A percentile compares a stretch with the other conserved stretches of the same genome.
phyloP scores from a whole-genome alignment of 1,140 invertebrate genomes.

The Achroia grisella region DNA sequence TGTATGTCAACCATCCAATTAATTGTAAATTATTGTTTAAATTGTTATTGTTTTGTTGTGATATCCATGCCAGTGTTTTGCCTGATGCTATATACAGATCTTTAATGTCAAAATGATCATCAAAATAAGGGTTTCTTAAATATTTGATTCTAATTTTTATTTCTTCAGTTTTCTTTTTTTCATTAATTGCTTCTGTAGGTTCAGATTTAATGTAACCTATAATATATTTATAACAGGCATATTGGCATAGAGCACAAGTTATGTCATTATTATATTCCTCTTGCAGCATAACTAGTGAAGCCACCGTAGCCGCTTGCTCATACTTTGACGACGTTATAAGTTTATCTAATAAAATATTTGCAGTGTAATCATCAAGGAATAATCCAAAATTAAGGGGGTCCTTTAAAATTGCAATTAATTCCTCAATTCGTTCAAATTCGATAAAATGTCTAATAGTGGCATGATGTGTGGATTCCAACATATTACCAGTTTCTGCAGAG shows the following conservation, averaged over 20 bases:
- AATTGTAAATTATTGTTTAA: conserved; percentile 79
- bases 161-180: conserved; percentile 75
- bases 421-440: conserved; percentile 73
- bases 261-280: conserved; percentile 88
- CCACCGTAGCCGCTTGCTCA: conserved; percentile 83
- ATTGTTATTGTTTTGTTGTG: conserved; percentile 68
- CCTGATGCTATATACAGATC: conserved; percentile 81
- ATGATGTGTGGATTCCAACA: conserved; percentile 86
- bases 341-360: conserved; percentile 88
- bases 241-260: conserved; percentile 79
- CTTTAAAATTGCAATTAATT: conserved; percentile 82
- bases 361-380: conserved; percentile 86
- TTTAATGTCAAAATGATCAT: conserved; percentile 90
- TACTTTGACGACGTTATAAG: conserved; percentile 83
- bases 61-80: conserved; percentile 83
- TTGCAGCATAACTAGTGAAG: conserved; percentile 88
- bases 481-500: conserved; percentile 79
- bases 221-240: conserved; percentile 86
- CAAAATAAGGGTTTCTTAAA: conserved; percentile 86
- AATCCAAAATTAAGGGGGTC: conserved; percentile 92
- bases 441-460: conserved; percentile 83
- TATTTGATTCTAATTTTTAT: conserved; percentile 85
- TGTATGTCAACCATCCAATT: conserved; percentile 79
- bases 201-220: conserved; percentile 69
- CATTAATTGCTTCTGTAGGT: conserved; percentile 45